Conservation (phyloP, 2,113 vertebrate genomes). For the Cephalopholis sonnerati region DNA sequence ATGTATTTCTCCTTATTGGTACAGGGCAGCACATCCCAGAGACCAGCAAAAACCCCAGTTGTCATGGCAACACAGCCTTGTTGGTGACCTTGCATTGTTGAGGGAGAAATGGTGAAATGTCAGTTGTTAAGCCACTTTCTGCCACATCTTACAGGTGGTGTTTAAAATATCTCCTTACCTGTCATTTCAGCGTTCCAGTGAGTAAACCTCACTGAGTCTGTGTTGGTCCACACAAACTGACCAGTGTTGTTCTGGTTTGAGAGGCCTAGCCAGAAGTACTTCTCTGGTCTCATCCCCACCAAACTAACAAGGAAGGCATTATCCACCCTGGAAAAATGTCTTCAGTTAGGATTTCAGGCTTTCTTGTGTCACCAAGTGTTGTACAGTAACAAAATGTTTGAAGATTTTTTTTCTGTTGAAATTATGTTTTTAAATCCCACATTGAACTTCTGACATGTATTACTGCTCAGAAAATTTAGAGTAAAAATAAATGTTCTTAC, state of each 20-base stretch:
- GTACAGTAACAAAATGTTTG: neutral
- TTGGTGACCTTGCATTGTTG: constrained; percentile 54
- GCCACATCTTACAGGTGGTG: neutral
- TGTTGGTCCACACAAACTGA: constrained; percentile 86
- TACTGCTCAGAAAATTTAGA: neutral
- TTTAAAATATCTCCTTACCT: constrained; percentile 21
- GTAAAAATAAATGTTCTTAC: constrained; percentile 74
- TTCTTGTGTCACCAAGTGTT: neutral
- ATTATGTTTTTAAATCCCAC: neutral
- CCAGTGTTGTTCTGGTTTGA: constrained; percentile 85
- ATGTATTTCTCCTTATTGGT: constrained; percentile 89
- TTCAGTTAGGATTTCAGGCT: neutral
- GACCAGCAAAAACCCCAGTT: constrained; percentile 88
- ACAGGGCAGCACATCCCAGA: constrained; percentile 92
- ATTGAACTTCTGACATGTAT: neutral
- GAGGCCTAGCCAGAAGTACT: constrained; percentile 91
- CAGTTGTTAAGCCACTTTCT: neutral
- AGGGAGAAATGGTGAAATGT: neutral
- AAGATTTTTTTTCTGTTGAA: no score
- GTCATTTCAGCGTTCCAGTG: constrained; percentile 86
- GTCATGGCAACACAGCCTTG: constrained; percentile 90
- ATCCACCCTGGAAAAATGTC: constrained; percentile 83
- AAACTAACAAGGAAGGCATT: constrained; percentile 93
- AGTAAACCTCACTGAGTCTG: constrained; percentile 84
- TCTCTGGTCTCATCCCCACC: constrained; percentile 88